Percentiles rank a stretch among this genome's conserved stretches.
Evolutionary conservation across 2,113 vertebrate species (phyloP).

Genomic region (Centropristis striata): DNA sequence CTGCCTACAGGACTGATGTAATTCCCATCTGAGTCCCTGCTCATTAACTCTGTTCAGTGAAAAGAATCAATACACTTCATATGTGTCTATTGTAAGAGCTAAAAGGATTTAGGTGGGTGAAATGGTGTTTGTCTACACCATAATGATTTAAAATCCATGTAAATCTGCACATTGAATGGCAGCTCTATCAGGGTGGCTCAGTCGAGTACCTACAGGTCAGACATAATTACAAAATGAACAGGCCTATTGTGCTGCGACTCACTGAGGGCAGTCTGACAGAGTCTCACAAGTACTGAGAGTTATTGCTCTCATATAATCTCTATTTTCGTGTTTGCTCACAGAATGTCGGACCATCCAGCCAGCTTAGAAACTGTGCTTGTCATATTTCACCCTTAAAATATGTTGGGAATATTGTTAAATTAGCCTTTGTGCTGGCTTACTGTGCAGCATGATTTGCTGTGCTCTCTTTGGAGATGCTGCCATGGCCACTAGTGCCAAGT

Average conservation of each 20-base stretch:
- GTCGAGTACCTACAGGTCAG: conserved; percentile 68
- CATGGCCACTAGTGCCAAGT: conserved; percentile 14
- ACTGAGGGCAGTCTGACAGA: conserved; percentile 38
- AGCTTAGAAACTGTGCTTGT: background rate
- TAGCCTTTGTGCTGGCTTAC: background rate
- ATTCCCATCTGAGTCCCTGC: conserved; percentile 21
- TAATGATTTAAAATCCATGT: conserved; percentile 62
- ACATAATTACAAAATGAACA: conserved; percentile 65
- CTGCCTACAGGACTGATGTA: conserved; percentile 1
- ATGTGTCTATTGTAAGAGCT: conserved; percentile 44
- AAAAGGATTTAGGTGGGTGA: conserved; percentile 46
- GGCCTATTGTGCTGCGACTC: conserved; percentile 57
- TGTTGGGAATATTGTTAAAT: conserved; percentile 8
- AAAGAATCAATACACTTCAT: conserved; percentile 45
- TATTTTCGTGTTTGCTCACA: conserved; percentile 31
- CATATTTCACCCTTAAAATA: conserved; percentile 32
- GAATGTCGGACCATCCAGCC: background rate
- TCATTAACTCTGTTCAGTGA: conserved; percentile 50
- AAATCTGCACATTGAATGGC: conserved; percentile 61
- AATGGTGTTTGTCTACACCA: conserved; percentile 45
- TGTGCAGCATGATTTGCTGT: conserved; percentile 11
- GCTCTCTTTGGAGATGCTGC: background rate
- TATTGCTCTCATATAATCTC: conserved; percentile 43
- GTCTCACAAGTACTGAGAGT: conserved; percentile 33
- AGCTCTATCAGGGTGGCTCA: conserved; percentile 50